Percentiles rank a stretch among this genome's conserved stretches.
Evolutionary conservation across 2,797 vertebrate species (phyloP).

Genomic region (Astyanax mexicanus): DNA sequence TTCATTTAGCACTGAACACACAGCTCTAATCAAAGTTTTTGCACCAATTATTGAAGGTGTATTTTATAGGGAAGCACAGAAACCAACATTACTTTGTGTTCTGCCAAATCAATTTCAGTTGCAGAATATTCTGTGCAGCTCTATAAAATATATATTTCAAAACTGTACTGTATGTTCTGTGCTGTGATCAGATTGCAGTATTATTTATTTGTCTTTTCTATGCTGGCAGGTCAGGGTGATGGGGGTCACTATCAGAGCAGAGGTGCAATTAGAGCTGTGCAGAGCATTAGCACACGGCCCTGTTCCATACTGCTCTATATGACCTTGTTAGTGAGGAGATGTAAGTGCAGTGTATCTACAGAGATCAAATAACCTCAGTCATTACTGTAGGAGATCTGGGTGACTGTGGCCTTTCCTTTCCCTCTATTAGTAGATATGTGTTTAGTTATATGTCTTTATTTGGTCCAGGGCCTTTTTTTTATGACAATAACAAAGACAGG

Average conservation of each 20-base stretch:
- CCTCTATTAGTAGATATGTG: background rate
- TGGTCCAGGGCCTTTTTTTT: no score
- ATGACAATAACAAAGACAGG: no score
- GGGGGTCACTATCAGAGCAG: background rate
- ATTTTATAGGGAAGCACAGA: no score
- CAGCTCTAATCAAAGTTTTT: no score
- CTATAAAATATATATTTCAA: no score
- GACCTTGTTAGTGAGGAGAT: constrained; percentile 74
- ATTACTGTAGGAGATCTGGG: constrained; percentile 63
- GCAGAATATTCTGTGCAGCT: no score
- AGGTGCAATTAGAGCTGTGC: constrained; percentile 65
- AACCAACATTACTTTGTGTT: no score
- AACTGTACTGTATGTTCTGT: background rate
- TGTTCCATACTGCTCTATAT: constrained; percentile 55
- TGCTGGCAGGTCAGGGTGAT: constrained; percentile 11
- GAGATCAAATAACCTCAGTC: constrained; percentile 76
- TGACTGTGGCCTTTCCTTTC: constrained; percentile 47
- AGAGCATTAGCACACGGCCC: constrained; percentile 52
- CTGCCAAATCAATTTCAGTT: no score
- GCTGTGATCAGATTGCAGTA: background rate
- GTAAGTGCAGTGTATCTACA: constrained; percentile 66
- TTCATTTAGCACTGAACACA: no score
- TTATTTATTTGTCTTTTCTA: background rate
- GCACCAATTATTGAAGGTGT: no score
- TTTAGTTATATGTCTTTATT: no score